Base-by-base conservation (phyloP, 2,113 vertebrate species). In the Ascaphus truei region DNA sequence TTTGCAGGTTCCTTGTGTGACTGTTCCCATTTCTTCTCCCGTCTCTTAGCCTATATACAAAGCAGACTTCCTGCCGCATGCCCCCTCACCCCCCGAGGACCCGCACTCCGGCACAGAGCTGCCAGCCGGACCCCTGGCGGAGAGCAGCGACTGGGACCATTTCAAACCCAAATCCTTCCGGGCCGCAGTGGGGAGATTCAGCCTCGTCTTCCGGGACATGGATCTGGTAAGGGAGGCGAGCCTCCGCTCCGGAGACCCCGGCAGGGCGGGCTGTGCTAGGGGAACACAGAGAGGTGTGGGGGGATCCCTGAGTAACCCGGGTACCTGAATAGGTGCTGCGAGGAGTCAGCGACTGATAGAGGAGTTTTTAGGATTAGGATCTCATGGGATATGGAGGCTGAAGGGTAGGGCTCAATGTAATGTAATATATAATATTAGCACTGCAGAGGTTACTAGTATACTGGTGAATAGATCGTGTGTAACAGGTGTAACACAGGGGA, bases 21-120 rank as follows among this genome's bases (percentile, higher is more conserved):
- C n/a, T n/a, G n/a, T 20, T 25, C 41, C 57, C 60, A 11, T 9
- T 18, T 0, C 0, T 25, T 0, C 62, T 71, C 64, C 7, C 0
- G n/a, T n/a, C 62, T 72, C 73, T 27, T 83, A 98, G 95, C 94
- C 94, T 0, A 51, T 98, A 68, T 96, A 91, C 84, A 83, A 91
- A 73, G 90, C 92, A 0, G 89, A 94, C 36, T 61, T 95, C 79
- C 81, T 90, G 66, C 90, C 80, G 1, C 78, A 71, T 27, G 73
- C 58, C 55, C 41, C 78, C 0, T 9, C 3, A 11, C 23, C 10
- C 3, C 1, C 3, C 0, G 56, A 80, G 53, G 65, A 18, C 16
- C 68, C 69, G 13, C 67, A 66, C 16, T 57, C 62, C 0, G 59
- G 68, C 8, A 16, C 73, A 0, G 50, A 65, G 59, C 20, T 55